These are phyloP conservation scores for Thyatira batis DNA, from an alignment of 2,888 invertebrate genomes.

Conservation along the genomic window DNA sequence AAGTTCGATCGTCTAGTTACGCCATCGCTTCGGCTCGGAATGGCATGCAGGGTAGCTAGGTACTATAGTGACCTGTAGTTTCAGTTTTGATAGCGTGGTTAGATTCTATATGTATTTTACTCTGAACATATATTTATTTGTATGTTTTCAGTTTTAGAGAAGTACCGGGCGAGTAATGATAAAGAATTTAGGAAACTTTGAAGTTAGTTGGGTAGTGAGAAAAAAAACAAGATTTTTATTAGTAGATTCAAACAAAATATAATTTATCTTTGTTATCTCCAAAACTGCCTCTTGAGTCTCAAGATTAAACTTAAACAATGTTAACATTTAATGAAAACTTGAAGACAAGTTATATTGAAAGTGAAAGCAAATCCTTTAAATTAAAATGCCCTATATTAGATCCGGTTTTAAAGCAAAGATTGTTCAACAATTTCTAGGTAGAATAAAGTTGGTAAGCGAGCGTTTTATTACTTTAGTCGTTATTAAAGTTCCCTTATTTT, in stretches of 20 bases:
- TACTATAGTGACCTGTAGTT: too few species aligned
- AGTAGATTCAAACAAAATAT: too few species aligned
- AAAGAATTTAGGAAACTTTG: too few species aligned
- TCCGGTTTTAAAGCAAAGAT: not conserved
- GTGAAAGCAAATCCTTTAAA: not conserved
- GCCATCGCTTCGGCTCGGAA: not conserved
- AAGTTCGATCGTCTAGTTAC: conserved; percentile 13
- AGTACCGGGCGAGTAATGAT: too few species aligned
- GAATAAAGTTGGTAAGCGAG: not conserved
- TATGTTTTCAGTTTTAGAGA: too few species aligned
- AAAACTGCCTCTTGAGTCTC: too few species aligned
- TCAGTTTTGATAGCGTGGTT: not conserved
- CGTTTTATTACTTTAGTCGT: not conserved
- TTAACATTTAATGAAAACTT: not conserved
- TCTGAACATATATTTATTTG: too few species aligned
- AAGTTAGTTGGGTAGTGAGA: not conserved
- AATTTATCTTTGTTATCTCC: too few species aligned
- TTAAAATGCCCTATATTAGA: not conserved
- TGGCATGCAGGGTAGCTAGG: not conserved
- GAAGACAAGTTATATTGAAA: too few species aligned
- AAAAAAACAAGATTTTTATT: too few species aligned
- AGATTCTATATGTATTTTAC: not conserved
- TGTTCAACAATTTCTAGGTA: not conserved
- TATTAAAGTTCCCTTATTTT: not conserved
- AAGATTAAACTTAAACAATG: not conserved